Conservation (phyloP, 2,888 invertebrate genomes). For the Cerastis rubricosa region DNA sequence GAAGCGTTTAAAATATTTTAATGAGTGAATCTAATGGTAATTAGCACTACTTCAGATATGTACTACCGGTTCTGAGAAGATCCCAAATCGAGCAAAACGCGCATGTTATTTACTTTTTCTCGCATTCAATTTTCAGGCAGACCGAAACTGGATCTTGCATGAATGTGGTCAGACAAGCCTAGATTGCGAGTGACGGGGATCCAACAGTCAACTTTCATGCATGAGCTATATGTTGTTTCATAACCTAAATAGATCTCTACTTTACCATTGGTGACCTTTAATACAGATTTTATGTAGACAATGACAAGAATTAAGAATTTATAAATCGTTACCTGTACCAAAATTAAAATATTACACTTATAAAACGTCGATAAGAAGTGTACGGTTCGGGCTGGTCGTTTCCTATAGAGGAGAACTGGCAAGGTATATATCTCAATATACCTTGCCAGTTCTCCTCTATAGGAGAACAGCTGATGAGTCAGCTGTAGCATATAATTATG, state of each 20-base stretch:
- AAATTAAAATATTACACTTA: too few species aligned
- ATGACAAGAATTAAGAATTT: not conserved
- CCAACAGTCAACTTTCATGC: not conserved
- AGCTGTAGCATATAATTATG: not conserved
- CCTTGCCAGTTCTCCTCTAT: too few species aligned
- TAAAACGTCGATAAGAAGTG: too few species aligned
- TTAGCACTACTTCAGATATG: slow-evolving; percentile 8
- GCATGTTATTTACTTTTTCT: slow-evolving; percentile 4
- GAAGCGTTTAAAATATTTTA: slow-evolving; percentile 52
- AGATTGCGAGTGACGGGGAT: not conserved
- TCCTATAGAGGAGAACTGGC: too few species aligned
- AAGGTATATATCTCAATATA: too few species aligned
- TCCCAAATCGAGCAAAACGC: slow-evolving; percentile 18
- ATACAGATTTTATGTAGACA: slow-evolving; percentile 17
- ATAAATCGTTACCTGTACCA: slow-evolving; percentile 15
- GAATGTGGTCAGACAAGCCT: slow-evolving; percentile 9
- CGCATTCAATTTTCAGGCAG: slow-evolving; percentile 14
- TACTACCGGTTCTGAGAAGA: slow-evolving; percentile 30
- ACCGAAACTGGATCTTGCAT: not conserved
- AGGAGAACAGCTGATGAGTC: too few species aligned
- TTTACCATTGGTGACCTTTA: not conserved
- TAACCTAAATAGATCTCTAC: slow-evolving; percentile 11
- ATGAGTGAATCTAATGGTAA: slow-evolving; percentile 32
- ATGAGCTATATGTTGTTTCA: not conserved
- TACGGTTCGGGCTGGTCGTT: too few species aligned